Conservation (phyloP, 2,888 invertebrate species). For the Colletes collaris region DNA sequence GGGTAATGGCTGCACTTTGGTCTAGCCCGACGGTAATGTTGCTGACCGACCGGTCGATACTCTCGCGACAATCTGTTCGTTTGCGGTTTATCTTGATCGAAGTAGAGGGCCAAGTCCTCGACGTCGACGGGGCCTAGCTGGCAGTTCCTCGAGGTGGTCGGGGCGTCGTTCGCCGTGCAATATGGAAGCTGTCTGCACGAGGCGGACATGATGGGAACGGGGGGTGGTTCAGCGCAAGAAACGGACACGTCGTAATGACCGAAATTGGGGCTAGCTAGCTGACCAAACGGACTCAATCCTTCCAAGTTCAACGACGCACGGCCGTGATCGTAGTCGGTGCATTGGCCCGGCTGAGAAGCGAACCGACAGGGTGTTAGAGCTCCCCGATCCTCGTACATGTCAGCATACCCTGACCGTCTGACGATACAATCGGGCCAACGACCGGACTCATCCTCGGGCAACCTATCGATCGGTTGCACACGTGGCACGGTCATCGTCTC, state of each 20-base stretch:
- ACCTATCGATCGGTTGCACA: constrained; percentile 29
- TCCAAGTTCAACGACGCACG: too few relatives aligned
- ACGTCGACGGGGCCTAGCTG: constrained; percentile 73
- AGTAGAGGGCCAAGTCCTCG: constrained; percentile 74
- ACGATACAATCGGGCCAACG: constrained; percentile 51
- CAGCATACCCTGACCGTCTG: constrained; percentile 25
- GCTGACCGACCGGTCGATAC: background rate
- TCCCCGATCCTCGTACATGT: constrained; percentile 19
- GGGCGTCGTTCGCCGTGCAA: constrained; percentile 6
- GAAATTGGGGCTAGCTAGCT: background rate
- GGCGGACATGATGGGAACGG: background rate
- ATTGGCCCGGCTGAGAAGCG: background rate
- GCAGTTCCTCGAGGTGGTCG: constrained; percentile 41
- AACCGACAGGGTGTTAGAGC: constrained; percentile 25
- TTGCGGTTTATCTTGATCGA: constrained; percentile 62
- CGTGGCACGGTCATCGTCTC: constrained; percentile 33
- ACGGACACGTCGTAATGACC: background rate
- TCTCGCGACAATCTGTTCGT: background rate
- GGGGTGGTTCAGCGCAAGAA: background rate
- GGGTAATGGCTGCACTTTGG: constrained; percentile 34
- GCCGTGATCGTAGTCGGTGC: background rate
- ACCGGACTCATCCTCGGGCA: constrained; percentile 29
- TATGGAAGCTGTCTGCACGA: constrained; percentile 14
- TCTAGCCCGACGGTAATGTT: constrained; percentile 42
- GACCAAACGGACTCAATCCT: too few relatives aligned